These are phyloP conservation scores for Dryocosmus kuriphilus DNA, from an alignment of 2,888 invertebrate species.

Conservation along the genomic window DNA sequence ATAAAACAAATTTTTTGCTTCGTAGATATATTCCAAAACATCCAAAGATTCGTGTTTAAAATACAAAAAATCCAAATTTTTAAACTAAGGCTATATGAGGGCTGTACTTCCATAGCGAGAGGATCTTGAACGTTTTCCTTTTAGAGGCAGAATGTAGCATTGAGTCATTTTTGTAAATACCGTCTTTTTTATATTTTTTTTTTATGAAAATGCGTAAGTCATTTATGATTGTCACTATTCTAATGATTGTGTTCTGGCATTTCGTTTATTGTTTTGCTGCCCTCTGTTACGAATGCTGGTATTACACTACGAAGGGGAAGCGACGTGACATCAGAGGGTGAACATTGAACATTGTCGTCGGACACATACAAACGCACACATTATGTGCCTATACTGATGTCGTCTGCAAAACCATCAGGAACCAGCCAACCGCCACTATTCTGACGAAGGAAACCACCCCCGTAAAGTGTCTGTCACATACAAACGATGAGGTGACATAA, in stretches of 20 bases:
- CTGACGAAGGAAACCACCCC: constrained; percentile 59
- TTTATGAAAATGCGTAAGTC: background rate
- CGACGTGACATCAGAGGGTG: constrained; percentile 55
- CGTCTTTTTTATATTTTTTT: background rate
- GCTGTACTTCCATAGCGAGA: background rate
- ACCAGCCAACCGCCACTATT: constrained; percentile 63
- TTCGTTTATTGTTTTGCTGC: constrained; percentile 33
- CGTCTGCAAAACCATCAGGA: constrained; percentile 62
- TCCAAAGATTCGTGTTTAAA: background rate
- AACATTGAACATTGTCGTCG: constrained; percentile 51
- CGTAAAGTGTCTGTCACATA: constrained; percentile 61
- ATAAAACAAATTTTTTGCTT: no score
- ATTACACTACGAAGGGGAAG: constrained; percentile 51
- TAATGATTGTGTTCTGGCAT: constrained; percentile 1
- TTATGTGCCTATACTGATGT: constrained; percentile 47
- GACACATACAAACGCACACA: constrained; percentile 46
- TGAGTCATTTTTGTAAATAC: background rate
- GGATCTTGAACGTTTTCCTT: no score
- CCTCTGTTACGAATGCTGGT: constrained; percentile 53
- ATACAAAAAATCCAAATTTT: background rate
- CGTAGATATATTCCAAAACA: background rate
- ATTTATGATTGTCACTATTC: background rate
- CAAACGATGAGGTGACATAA: constrained; percentile 53
- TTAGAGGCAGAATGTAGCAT: no score
- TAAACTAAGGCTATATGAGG: background rate